These are phyloP conservation scores for Muscina levida DNA, from an alignment of 2,888 invertebrate genomes.

Conservation along the genomic window DNA sequence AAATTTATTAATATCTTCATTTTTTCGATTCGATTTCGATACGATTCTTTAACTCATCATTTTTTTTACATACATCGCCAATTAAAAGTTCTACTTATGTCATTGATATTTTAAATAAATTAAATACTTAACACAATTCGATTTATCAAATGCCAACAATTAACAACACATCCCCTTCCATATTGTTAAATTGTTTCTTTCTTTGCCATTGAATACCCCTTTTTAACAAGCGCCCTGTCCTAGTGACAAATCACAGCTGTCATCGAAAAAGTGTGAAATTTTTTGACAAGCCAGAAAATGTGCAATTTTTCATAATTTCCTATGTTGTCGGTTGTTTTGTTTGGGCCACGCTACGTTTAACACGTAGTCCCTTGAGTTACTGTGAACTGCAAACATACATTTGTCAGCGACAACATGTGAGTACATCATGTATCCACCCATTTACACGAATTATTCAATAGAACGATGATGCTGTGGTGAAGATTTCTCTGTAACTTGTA, in stretches of 20 bases:
- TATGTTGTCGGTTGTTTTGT: not conserved
- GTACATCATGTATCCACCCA: slow-evolving; percentile 5
- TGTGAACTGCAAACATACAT: slow-evolving; percentile 15
- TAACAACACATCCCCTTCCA: not conserved
- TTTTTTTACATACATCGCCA: too few relatives aligned
- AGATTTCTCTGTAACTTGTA: too few relatives aligned
- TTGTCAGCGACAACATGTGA: not conserved
- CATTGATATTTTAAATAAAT: too few relatives aligned
- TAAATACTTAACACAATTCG: too few relatives aligned
- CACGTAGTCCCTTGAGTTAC: slow-evolving; percentile 43
- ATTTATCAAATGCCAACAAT: slow-evolving; percentile 10
- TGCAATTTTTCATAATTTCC: slow-evolving; percentile 55
- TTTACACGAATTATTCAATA: not conserved
- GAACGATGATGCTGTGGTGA: not conserved
- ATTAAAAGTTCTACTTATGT: too few relatives aligned
- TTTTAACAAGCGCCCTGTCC: not conserved
- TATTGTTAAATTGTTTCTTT: slow-evolving; percentile 21
- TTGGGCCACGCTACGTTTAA: not conserved
- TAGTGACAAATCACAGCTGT: slow-evolving; percentile 56
- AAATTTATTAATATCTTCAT: too few relatives aligned
- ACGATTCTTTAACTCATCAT: too few relatives aligned
- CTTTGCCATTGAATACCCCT: slow-evolving; percentile 1
- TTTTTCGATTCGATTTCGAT: too few relatives aligned
- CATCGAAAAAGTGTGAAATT: slow-evolving; percentile 53
- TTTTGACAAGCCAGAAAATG: slow-evolving; percentile 56